These are phyloP conservation scores for Tokudaia tokunoshimensis DNA, from an alignment of 2,797 vertebrate genomes.

Conservation along the genomic window DNA sequence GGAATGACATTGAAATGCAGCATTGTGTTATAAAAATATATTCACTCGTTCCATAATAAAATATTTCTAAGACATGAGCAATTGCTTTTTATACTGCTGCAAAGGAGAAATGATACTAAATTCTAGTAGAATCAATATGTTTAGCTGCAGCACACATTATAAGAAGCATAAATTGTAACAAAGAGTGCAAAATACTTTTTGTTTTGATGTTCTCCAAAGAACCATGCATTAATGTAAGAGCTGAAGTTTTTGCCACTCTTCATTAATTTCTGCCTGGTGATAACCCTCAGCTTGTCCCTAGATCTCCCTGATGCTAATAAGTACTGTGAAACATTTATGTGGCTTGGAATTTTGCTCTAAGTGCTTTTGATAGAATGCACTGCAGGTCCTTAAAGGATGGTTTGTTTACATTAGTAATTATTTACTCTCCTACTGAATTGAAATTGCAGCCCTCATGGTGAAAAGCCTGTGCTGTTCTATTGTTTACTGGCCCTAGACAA, in stretches of 20 bases:
- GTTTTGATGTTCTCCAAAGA: slow-evolving; percentile 41
- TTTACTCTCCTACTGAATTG: slow-evolving; percentile 72
- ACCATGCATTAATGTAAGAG: slow-evolving; percentile 63
- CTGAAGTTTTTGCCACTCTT: slow-evolving; percentile 71
- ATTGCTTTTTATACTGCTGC: slow-evolving; percentile 50
- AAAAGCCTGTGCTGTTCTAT: slow-evolving; percentile 64
- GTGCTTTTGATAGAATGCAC: slow-evolving; percentile 60
- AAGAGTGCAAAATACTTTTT: not conserved
- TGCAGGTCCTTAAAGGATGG: slow-evolving; percentile 28
- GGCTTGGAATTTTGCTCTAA: slow-evolving; percentile 64
- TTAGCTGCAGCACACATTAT: slow-evolving; percentile 24
- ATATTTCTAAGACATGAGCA: slow-evolving; percentile 44
- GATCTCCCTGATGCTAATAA: slow-evolving; percentile 67
- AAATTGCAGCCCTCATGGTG: slow-evolving; percentile 51
- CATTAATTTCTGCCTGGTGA: slow-evolving; percentile 71
- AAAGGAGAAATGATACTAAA: slow-evolving; percentile 58
- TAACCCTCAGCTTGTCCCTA: slow-evolving; percentile 14
- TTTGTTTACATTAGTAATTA: slow-evolving; percentile 75
- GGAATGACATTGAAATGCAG: slow-evolving; percentile 68
- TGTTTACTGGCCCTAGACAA: slow-evolving; percentile 72
- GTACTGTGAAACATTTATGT: slow-evolving; percentile 75
- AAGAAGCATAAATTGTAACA: slow-evolving; percentile 64
- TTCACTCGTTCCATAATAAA: slow-evolving; percentile 49
- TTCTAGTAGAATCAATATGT: slow-evolving; percentile 24
- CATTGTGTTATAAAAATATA: slow-evolving; percentile 64